Percentiles rank a stretch among this genome's conserved stretches.
Conservation (phyloP, 1,140 invertebrate genomes). For the Chironomus striatipennis region DNA sequence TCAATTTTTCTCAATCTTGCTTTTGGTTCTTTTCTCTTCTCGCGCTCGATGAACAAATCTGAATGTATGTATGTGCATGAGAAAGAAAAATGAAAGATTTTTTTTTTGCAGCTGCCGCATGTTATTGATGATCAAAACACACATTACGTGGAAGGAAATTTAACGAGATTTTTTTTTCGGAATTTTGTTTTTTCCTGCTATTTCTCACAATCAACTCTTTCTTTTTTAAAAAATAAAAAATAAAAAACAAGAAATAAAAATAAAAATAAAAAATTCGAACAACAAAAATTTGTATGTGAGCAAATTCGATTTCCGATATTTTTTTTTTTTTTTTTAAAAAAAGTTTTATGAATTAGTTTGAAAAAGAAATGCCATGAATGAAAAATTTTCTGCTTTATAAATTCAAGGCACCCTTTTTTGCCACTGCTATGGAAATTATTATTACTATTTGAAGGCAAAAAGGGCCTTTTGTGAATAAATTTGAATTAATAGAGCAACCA, state of each 20-base stretch:
- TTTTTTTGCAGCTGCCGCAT: slow-evolving; percentile 5
- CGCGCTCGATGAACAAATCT: no score
- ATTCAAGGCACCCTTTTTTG: background rate
- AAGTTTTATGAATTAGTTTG: background rate
- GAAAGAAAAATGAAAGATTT: background rate
- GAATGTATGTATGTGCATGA: background rate
- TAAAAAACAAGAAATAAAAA: no score
- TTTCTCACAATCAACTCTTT: no score
- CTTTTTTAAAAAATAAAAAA: no score
- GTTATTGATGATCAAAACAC: slow-evolving; percentile 19
- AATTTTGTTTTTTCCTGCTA: no score
- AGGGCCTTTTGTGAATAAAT: background rate
- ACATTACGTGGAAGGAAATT: background rate
- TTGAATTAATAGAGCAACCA: slow-evolving; percentile 12
- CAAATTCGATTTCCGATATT: background rate
- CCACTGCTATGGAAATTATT: background rate
- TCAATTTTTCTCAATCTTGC: slow-evolving; percentile 8
- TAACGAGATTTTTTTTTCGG: background rate
- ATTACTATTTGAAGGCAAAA: background rate
- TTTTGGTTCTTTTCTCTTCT: background rate
- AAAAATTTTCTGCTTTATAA: background rate
- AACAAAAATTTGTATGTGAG: background rate
- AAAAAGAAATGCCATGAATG: background rate
- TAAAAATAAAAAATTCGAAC: no score
- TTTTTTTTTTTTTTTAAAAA: no score